Percentiles rank a stretch among this genome's conserved stretches.
Conservation (phyloP, 1,140 invertebrate species). For the Sipha flava region DNA sequence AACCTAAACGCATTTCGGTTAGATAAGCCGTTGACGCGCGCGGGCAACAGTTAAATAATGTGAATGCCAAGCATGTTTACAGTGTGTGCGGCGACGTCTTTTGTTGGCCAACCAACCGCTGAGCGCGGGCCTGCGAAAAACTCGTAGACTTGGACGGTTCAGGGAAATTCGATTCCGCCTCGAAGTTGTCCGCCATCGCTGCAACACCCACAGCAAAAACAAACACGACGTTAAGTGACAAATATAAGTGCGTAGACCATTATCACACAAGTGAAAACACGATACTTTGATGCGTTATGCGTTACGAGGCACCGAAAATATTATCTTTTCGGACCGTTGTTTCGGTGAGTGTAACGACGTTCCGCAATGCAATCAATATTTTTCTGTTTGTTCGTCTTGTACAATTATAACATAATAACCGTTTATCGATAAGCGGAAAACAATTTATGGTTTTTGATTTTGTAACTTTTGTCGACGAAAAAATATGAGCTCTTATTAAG, state of each 20-base stretch:
- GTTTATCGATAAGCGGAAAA: not conserved
- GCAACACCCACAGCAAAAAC: not conserved
- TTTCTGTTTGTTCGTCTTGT: too few species aligned
- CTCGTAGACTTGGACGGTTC: not conserved
- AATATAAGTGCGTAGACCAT: too few species aligned
- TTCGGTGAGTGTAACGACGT: not conserved
- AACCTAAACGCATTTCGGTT: conserved; percentile 48
- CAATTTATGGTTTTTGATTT: not conserved
- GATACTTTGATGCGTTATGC: not conserved
- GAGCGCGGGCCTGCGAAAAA: conserved; percentile 47
- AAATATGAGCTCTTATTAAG: not conserved
- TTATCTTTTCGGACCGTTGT: not conserved
- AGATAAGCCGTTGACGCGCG: not conserved
- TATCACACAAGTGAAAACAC: not conserved
- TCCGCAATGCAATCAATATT: too few species aligned
- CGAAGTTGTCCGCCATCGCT: not conserved
- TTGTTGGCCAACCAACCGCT: conserved; percentile 56
- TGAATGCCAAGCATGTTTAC: not conserved
- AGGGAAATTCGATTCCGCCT: conserved; percentile 8
- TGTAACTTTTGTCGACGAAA: not conserved
- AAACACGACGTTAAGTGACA: not conserved
- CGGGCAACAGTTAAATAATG: too few species aligned
- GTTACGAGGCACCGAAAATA: too few species aligned
- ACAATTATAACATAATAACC: not conserved
- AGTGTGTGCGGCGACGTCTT: conserved; percentile 8